Percentiles rank a stretch among this genome's conserved stretches.
These are phyloP conservation scores for Turritopsis rubra DNA, from an alignment of 30 jellyfish, hydroid and myxozoan species.

Conservation along the genomic window DNA sequence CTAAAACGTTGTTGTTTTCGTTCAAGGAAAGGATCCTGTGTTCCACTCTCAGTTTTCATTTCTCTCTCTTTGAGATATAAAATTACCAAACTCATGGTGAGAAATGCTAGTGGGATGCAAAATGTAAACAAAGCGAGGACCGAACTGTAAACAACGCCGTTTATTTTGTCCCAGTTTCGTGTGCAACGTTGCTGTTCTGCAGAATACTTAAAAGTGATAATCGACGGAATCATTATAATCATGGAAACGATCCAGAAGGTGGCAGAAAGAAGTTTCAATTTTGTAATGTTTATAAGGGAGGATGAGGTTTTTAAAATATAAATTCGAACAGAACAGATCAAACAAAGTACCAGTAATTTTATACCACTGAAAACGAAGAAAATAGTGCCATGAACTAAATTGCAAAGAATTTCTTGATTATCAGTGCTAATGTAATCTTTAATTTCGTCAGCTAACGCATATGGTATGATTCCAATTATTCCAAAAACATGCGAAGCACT, in stretches of 20 bases:
- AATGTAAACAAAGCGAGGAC: neutral
- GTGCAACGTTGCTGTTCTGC: neutral
- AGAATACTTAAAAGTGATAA: neutral
- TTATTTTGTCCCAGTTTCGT: neutral
- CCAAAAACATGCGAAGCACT: neutral
- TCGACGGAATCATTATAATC: neutral
- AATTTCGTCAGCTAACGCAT: neutral
- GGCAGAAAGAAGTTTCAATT: neutral
- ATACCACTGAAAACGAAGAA: neutral
- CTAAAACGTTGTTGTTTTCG: neutral
- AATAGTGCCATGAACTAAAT: neutral
- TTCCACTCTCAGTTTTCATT: neutral
- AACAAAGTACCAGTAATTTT: neutral
- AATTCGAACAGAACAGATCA: neutral
- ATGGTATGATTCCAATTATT: neutral
- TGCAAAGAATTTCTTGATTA: neutral
- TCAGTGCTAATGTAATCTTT: neutral
- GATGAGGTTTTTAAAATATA: neutral
- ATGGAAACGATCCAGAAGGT: neutral
- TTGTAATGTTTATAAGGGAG: neutral
- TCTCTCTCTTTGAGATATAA: neutral
- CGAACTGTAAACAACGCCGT: neutral
- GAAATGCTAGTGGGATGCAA: neutral
- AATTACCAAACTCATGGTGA: neutral
- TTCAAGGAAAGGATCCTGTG: neutral